Percentiles rank a stretch among this genome's conserved stretches.
phyloP scores from a whole-genome alignment of 1,140 invertebrate species.

The Diploscapter pachys region DNA sequence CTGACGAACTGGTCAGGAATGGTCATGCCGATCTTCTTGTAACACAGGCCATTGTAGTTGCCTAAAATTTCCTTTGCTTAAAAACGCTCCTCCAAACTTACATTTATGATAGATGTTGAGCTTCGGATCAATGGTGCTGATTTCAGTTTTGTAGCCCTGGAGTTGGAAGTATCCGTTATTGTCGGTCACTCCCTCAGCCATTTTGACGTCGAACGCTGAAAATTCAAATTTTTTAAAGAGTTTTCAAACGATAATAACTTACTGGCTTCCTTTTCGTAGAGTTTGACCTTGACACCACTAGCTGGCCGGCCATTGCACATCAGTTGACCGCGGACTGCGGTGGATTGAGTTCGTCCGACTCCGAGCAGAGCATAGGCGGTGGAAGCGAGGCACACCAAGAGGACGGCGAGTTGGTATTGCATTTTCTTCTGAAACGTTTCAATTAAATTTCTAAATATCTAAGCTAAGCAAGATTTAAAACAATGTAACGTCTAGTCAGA shows the following conservation, averaged over 20 bases:
- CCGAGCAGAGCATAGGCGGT: slow-evolving; percentile 23
- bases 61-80: too few species aligned
- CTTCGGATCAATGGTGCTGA: slow-evolving; percentile 52
- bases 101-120: slow-evolving; percentile 53
- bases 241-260: slow-evolving; percentile 1
- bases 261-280: slow-evolving; percentile 49
- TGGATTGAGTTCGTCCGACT: slow-evolving; percentile 35
- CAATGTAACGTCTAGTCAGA: too few species aligned
- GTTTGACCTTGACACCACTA: slow-evolving; percentile 47
- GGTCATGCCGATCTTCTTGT: slow-evolving; percentile 45
- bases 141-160: slow-evolving; percentile 50
- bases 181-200: slow-evolving; percentile 50
- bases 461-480: too few species aligned
- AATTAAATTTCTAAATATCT: too few species aligned
- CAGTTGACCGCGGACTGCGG: slow-evolving; percentile 48
- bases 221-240: background rate
- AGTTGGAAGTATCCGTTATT: slow-evolving; percentile 46
- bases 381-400: slow-evolving; percentile 22
- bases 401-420: background rate
- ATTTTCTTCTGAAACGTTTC: too few species aligned
- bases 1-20: slow-evolving; percentile 52
- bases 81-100: slow-evolving; percentile 41
- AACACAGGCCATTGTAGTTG: slow-evolving; percentile 43
- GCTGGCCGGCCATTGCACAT: slow-evolving; percentile 49
- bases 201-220: slow-evolving; percentile 50